Conservation (phyloP, 1,140 invertebrate genomes). For the Aplysia californica region DNA sequence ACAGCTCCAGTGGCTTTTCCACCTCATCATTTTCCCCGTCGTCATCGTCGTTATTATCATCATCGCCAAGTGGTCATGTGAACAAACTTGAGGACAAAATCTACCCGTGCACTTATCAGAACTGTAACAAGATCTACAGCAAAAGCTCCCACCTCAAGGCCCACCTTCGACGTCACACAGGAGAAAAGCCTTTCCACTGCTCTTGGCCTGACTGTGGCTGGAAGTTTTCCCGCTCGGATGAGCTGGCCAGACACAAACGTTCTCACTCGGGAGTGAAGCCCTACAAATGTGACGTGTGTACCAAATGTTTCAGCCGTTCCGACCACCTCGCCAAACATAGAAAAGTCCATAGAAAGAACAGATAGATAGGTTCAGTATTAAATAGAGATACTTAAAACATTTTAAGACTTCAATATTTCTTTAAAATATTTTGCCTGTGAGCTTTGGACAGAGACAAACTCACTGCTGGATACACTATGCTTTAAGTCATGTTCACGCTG, state of each 20-base stretch:
- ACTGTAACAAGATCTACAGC: conserved; percentile 81
- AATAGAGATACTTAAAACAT: no score
- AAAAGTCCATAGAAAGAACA: conserved; percentile 80
- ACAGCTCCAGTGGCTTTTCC: not conserved
- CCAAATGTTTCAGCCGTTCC: conserved; percentile 79
- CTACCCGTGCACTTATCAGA: conserved; percentile 75
- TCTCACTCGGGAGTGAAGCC: conserved; percentile 72
- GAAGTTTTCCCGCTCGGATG: conserved; percentile 94
- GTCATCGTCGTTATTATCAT: conserved; percentile 17
- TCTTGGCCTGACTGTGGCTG: conserved; percentile 93
- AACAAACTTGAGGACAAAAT: conserved; percentile 68
- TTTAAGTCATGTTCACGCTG: not conserved
- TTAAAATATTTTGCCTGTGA: no score
- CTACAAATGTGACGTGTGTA: conserved; percentile 75
- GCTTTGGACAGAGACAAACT: not conserved
- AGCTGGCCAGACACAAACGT: conserved; percentile 81
- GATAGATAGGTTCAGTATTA: conserved; percentile 26
- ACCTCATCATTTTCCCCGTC: conserved; percentile 5
- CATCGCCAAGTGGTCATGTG: not conserved
- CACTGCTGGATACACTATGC: not conserved
- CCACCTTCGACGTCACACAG: conserved; percentile 91
- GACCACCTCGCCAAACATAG: conserved; percentile 77
- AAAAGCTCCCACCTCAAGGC: conserved; percentile 94
- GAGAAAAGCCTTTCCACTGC: conserved; percentile 93
- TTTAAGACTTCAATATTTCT: no score